These are phyloP conservation scores for Natrix natrix DNA, from an alignment of 2,797 vertebrate genomes.

Conservation along the genomic window DNA sequence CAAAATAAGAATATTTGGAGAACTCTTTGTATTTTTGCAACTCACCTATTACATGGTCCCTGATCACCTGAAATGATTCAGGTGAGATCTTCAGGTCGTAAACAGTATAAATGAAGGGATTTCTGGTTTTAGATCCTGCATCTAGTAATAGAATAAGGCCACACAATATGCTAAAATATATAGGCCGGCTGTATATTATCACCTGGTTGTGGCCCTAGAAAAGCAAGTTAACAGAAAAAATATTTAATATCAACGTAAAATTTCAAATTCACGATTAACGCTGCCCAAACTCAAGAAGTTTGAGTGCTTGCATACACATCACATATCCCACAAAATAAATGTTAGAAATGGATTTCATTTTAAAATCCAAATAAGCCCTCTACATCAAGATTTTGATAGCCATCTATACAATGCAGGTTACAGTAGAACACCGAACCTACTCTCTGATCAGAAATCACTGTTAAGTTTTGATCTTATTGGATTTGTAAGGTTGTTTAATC, in stretches of 20 bases:
- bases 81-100: constrained; percentile 89
- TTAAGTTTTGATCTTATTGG: neutral
- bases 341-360: neutral
- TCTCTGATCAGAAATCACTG: neutral
- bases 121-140: constrained; percentile 80
- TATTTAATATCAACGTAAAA: constrained; percentile 31
- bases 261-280: neutral
- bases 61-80: constrained; percentile 76
- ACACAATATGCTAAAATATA: constrained; percentile 96
- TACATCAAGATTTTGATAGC: neutral
- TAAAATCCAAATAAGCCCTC: neutral
- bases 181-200: constrained; percentile 92
- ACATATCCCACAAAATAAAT: neutral
- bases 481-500: neutral
- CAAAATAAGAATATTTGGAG: neutral
- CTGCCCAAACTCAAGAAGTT: neutral
- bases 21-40: neutral
- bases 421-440: neutral
- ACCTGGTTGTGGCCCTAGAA: constrained; percentile 94
- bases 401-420: neutral
- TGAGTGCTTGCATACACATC: neutral
- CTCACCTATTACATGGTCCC: constrained; percentile 89
- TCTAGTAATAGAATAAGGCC: constrained; percentile 94
- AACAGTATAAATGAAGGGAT: constrained; percentile 79
- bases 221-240: constrained; percentile 35